Evolutionary conservation across 2,888 invertebrate species (phyloP).

Genomic region (Metopia argyrocephala): DNA sequence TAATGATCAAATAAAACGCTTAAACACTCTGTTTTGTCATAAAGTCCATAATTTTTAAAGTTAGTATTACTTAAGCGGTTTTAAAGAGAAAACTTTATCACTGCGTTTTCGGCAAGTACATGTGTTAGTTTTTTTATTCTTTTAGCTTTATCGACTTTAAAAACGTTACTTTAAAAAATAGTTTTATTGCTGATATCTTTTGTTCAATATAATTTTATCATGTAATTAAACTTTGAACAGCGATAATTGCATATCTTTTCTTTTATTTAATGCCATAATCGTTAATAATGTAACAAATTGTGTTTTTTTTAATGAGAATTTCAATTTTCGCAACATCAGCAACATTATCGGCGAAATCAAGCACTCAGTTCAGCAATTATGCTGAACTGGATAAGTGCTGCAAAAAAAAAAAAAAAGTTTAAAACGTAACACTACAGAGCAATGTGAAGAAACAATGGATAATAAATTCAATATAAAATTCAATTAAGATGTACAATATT

Average conservation of each 20-base stretch:
- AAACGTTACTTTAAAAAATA: neutral
- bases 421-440: neutral
- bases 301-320: neutral
- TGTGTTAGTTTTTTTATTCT: too few relatives aligned
- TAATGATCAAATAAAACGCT: too few relatives aligned
- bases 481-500: conserved; percentile 8
- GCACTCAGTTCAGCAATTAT: conserved; percentile 13
- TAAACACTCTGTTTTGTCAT: too few relatives aligned
- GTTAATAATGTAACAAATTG: conserved; percentile 10
- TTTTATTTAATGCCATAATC: conserved; percentile 42
- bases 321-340: conserved; percentile 42
- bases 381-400: conserved; percentile 2
- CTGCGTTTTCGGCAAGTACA: too few relatives aligned
- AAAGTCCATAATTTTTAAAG: too few relatives aligned
- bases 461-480: conserved; percentile 31
- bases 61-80: too few relatives aligned
- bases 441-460: conserved; percentile 22
- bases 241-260: conserved; percentile 44
- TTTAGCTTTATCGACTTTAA: too few relatives aligned
- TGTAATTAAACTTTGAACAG: conserved; percentile 42
- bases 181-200: neutral
- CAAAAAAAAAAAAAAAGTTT: neutral
- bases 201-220: conserved; percentile 31
- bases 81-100: too few relatives aligned
- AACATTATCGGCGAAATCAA: neutral